These are phyloP conservation scores for Caiman crocodilus DNA, from an alignment of 2,797 vertebrate genomes.

Conservation along the genomic window DNA sequence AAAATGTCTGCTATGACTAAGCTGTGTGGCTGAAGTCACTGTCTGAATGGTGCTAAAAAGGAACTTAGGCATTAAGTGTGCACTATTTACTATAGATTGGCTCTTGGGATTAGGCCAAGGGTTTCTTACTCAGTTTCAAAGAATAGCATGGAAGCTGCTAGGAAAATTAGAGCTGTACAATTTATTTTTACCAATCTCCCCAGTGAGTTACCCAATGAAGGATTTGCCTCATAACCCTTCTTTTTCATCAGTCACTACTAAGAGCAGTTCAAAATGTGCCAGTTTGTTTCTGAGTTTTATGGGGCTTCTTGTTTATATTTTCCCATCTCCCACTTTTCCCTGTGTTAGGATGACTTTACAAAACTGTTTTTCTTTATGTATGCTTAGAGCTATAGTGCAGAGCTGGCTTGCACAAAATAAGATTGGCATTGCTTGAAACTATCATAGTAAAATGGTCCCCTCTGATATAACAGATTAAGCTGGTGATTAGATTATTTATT, in stretches of 20 bases:
- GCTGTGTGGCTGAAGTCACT: conserved; percentile 89
- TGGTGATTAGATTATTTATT: not conserved
- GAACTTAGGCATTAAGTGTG: conserved; percentile 88
- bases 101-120: conserved; percentile 87
- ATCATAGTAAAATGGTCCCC: not conserved
- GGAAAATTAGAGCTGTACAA: conserved; percentile 85
- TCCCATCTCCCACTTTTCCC: conserved; percentile 65
- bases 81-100: conserved; percentile 88
- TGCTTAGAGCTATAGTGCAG: conserved; percentile 59
- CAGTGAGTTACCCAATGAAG: conserved; percentile 83
- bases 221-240: conserved; percentile 81
- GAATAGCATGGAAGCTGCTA: conserved; percentile 87
- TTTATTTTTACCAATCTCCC: conserved; percentile 87
- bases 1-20: conserved; percentile 99
- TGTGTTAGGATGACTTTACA: conserved; percentile 43
- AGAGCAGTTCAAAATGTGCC: conserved; percentile 77
- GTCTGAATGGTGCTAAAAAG: conserved; percentile 89
- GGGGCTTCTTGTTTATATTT: conserved; percentile 65
- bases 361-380: conserved; percentile 43
- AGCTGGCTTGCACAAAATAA: conserved; percentile 28
- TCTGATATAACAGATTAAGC: conserved; percentile 26
- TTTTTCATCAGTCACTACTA: conserved; percentile 78
- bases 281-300: conserved; percentile 69
- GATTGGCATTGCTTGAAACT: not conserved
- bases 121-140: conserved; percentile 87